Percentiles rank a stretch among this genome's conserved stretches.
Conservation (phyloP, 2,888 invertebrate species). For the Harpalus rufipes region DNA sequence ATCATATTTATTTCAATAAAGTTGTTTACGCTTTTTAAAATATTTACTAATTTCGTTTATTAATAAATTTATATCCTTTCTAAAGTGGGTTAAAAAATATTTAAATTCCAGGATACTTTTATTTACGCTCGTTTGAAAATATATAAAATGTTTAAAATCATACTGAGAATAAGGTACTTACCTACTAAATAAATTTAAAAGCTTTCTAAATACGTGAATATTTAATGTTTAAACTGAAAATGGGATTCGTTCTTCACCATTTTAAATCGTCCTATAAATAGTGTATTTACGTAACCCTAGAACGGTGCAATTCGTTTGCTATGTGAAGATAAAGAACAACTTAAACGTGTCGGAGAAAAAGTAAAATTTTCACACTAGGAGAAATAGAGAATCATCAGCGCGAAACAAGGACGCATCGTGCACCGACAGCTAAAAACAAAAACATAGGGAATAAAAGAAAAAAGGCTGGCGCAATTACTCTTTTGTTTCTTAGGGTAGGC, state of each 20-base stretch:
- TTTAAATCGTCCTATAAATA: not conserved
- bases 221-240: too few species aligned
- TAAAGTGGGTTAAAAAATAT: too few species aligned
- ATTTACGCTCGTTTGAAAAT: too few species aligned
- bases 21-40: too few species aligned
- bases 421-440: slow-evolving; percentile 52
- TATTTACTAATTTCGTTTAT: too few species aligned
- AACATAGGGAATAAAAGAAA: slow-evolving; percentile 50
- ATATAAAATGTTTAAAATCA: too few species aligned
- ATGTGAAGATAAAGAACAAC: not conserved
- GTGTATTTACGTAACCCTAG: not conserved
- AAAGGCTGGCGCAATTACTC: slow-evolving; percentile 65
- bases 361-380: slow-evolving; percentile 5
- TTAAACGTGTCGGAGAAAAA: not conserved
- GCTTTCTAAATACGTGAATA: too few species aligned
- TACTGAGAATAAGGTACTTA: too few species aligned
- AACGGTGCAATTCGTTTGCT: not conserved
- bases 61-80: too few species aligned
- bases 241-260: not conserved
- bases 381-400: slow-evolving; percentile 18
- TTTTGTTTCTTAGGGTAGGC: slow-evolving; percentile 61
- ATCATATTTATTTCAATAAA: too few species aligned
- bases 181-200: too few species aligned
- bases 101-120: too few species aligned
- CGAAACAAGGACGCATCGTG: slow-evolving; percentile 40